Evolutionary conservation across 2,888 invertebrate genomes (phyloP).

Genomic region (Nebria salina): DNA sequence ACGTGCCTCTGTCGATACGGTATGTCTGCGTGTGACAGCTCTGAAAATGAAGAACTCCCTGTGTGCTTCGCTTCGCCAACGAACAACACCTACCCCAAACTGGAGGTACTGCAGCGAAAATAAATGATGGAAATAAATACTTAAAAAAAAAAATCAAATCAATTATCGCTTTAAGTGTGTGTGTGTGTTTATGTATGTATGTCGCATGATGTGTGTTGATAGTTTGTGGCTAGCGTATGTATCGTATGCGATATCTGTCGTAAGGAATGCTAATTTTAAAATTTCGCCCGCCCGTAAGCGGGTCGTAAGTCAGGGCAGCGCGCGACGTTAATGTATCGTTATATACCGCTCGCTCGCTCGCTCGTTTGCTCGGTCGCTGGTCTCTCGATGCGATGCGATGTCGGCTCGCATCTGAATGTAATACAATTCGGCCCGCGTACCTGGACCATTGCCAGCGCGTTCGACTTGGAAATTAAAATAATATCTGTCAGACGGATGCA

Average conservation of each 20-base stretch:
- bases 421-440: slow-evolving; percentile 53
- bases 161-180: no score
- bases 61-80: slow-evolving; percentile 34
- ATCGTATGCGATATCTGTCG: slow-evolving; percentile 15
- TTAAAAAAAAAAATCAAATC: background rate
- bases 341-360: background rate
- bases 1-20: slow-evolving; percentile 50
- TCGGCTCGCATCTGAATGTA: slow-evolving; percentile 15
- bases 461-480: slow-evolving; percentile 63
- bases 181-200: no score
- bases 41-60: slow-evolving; percentile 54
- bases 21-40: slow-evolving; percentile 54
- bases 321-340: slow-evolving; percentile 33
- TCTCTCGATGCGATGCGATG: background rate
- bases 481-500: slow-evolving; percentile 64
- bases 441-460: slow-evolving; percentile 56
- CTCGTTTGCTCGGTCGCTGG: background rate
- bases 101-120: slow-evolving; percentile 34
- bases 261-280: slow-evolving; percentile 43
- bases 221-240: background rate
- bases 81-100: slow-evolving; percentile 35
- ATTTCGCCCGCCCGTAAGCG: slow-evolving; percentile 25
- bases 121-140: slow-evolving; percentile 10
- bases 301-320: slow-evolving; percentile 38
- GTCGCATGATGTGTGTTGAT: no score